Percentiles rank a stretch among this genome's conserved stretches.
phyloP scores from a whole-genome alignment of 2,113 vertebrate species.

The human region GRCh38 chr12:97580001-97580500 shows the following conservation, averaged over 20 bases:
- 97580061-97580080: not conserved
- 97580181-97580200: not conserved
- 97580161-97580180: not conserved
- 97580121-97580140: not conserved
- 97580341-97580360: not conserved
- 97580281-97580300: not conserved
- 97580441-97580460: not conserved
- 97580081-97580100: not conserved
- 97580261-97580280: not conserved
- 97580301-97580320: not conserved
- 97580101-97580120: not conserved
- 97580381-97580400: not conserved
- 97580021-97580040: not conserved
- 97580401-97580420: not conserved
- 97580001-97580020: not conserved
- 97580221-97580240: not conserved
- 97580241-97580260: not conserved
- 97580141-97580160: not conserved
- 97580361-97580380: not conserved
- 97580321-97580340: not conserved
- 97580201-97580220: not conserved
- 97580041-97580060: too few relatives aligned
- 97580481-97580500: not conserved
- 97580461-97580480: not conserved
- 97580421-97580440: not conserved